Conservation (phyloP, 2,888 invertebrate genomes). For the Coenonympha glycerion region DNA sequence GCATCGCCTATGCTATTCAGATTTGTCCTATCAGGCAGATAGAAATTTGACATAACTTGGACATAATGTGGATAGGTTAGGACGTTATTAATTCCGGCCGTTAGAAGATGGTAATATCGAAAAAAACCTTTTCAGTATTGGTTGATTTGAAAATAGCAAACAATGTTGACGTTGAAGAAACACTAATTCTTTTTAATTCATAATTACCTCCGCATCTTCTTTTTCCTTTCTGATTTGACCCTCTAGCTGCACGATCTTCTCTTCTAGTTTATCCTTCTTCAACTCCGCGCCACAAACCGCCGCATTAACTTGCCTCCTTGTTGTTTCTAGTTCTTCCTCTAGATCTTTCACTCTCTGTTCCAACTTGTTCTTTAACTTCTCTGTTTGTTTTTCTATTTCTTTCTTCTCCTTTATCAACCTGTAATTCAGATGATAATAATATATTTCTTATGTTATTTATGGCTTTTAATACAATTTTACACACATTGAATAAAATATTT, state of each 20-base stretch:
- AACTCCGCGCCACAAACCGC: conserved; percentile 42
- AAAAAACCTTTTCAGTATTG: too few relatives aligned
- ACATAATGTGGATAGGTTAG: too few relatives aligned
- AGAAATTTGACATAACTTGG: too few relatives aligned
- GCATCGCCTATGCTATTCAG: too few relatives aligned
- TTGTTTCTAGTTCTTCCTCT: conserved; percentile 52
- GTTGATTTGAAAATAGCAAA: too few relatives aligned
- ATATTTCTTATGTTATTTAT: too few relatives aligned
- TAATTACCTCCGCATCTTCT: conserved; percentile 44
- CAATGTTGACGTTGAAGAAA: too few relatives aligned
- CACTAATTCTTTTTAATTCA: too few relatives aligned
- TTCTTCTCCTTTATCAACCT: conserved; percentile 57
- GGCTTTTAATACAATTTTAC: not conserved
- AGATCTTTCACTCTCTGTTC: conserved; percentile 44
- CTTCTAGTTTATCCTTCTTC: conserved; percentile 50
- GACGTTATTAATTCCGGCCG: too few relatives aligned
- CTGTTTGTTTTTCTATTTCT: conserved; percentile 44
- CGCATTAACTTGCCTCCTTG: conserved; percentile 46
- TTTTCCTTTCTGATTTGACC: conserved; percentile 42
- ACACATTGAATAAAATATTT: not conserved
- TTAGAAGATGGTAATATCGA: too few relatives aligned
- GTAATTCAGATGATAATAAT: too few relatives aligned
- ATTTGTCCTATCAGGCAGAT: too few relatives aligned
- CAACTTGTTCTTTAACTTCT: conserved; percentile 36
- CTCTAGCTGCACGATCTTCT: conserved; percentile 49